Conservation (phyloP, 92 coral and sea anemone genomes). For the Paramuricea clavata region DNA sequence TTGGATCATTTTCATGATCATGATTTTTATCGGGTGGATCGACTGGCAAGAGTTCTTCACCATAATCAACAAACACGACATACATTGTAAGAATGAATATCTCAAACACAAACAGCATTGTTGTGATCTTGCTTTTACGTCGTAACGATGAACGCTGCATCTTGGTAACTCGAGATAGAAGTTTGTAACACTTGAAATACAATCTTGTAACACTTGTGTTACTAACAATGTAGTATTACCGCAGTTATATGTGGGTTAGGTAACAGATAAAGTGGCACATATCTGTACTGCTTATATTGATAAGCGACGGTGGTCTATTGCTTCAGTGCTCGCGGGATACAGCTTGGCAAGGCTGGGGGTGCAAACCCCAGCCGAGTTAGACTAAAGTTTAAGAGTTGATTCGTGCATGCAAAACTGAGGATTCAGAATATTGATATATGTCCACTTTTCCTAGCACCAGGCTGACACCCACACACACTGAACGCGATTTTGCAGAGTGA, state of each 20-base stretch:
- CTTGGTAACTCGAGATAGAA: background rate
- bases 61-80: conserved; percentile 91
- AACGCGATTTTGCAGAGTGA: too few relatives aligned
- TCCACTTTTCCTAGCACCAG: too few relatives aligned
- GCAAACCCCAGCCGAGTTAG: background rate
- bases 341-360: background rate
- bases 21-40: conserved; percentile 43
- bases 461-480: too few relatives aligned
- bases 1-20: conserved; percentile 39
- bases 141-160: conserved; percentile 53
- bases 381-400: background rate
- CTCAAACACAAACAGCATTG: conserved; percentile 83
- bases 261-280: background rate
- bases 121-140: conserved; percentile 88
- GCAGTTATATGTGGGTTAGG: background rate
- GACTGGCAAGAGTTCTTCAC: conserved; percentile 77
- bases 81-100: conserved; percentile 85
- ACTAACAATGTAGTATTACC: background rate
- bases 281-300: background rate
- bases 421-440: too few relatives aligned
- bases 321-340: background rate
- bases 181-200: background rate
- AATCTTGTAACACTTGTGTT: background rate
- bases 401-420: too few relatives aligned
- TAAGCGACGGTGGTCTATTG: background rate